Evolutionary conservation across 2,113 vertebrate species (phyloP).

Genomic region (Dinomys branickii): DNA sequence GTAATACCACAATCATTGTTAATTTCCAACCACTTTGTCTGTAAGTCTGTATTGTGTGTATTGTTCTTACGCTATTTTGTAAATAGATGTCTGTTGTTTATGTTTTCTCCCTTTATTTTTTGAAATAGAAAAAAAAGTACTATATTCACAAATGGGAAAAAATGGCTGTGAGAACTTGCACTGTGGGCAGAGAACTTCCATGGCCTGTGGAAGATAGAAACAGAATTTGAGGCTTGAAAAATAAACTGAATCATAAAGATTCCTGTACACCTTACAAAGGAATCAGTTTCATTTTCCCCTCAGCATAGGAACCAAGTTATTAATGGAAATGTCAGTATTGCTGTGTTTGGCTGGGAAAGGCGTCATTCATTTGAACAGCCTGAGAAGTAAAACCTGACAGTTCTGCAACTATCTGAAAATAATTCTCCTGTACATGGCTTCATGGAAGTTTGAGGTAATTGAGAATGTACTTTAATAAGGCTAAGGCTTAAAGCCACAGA

Average conservation of each 20-base stretch:
- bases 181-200: background rate
- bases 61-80: too few relatives aligned
- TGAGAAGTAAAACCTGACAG: background rate
- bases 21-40: too few relatives aligned
- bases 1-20: too few relatives aligned
- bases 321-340: background rate
- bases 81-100: too few relatives aligned
- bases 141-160: background rate
- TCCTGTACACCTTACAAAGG: background rate
- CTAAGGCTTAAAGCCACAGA: background rate
- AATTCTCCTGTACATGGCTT: background rate
- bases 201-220: background rate
- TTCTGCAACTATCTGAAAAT: background rate
- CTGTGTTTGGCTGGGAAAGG: background rate
- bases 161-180: background rate
- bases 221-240: background rate
- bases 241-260: background rate
- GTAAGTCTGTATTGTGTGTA: too few relatives aligned
- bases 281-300: background rate
- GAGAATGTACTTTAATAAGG: constrained; percentile 3
- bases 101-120: too few relatives aligned
- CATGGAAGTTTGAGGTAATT: background rate
- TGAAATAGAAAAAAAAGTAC: background rate
- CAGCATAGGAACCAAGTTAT: background rate
- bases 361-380: background rate